phyloP scores from a whole-genome alignment of 2,113 vertebrate genomes.

The Pseudois nayaur region DNA sequence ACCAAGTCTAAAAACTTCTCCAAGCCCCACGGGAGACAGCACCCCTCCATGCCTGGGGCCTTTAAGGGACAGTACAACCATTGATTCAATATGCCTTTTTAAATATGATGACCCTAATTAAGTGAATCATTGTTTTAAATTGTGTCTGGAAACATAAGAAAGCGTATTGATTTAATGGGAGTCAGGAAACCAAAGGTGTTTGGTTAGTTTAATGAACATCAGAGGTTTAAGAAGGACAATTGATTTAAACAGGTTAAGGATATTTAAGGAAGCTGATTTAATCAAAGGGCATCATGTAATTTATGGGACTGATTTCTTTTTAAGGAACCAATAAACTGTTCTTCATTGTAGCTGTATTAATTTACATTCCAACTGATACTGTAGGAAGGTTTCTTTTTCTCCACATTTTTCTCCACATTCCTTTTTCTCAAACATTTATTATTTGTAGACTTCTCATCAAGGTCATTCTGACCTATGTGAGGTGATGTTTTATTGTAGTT shows the following conservation, averaged over 20 bases:
- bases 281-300: neutral
- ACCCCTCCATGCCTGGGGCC: neutral
- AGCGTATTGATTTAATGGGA: neutral
- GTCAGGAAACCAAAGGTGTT: neutral
- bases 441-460: neutral
- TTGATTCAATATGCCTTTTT: neutral
- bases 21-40: neutral
- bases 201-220: neutral
- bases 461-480: neutral
- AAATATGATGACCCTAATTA: neutral
- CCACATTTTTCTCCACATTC: too few relatives aligned
- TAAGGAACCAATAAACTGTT: neutral
- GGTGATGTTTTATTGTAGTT: neutral
- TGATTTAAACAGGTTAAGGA: neutral
- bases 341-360: neutral
- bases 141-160: neutral
- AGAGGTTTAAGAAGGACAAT: neutral
- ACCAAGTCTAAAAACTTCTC: neutral
- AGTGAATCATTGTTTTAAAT: neutral
- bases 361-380: neutral
- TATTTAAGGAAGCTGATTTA: neutral
- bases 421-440: neutral
- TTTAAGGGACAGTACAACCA: neutral
- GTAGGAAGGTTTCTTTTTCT: neutral
- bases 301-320: neutral